phyloP scores from a whole-genome alignment of 1,140 invertebrate genomes.

The Papilio polytes region DNA sequence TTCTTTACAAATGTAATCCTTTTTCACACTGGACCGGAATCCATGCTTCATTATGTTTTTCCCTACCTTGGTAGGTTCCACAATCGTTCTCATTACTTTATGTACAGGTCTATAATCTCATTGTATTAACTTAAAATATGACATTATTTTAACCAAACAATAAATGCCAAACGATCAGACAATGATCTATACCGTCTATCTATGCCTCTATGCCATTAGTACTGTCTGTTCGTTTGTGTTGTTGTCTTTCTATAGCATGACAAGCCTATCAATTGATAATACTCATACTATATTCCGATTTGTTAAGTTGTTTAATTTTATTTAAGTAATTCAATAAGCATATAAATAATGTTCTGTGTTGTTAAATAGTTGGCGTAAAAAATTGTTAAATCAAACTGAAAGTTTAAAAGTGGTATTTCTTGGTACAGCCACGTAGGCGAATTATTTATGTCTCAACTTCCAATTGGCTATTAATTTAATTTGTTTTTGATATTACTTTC shows the following conservation, averaged over 20 bases:
- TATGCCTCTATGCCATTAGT: not conserved
- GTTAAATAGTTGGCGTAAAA: not conserved
- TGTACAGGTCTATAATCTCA: not conserved
- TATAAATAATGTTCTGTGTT: not conserved
- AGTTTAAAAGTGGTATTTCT: conserved; percentile 56
- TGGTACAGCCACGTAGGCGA: conserved; percentile 59
- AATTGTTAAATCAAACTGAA: conserved; percentile 44
- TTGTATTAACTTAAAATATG: not conserved
- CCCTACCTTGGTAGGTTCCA: too few relatives aligned
- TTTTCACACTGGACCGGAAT: too few relatives aligned
- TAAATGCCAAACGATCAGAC: not conserved
- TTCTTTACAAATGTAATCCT: too few relatives aligned
- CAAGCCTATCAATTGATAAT: conserved; percentile 13
- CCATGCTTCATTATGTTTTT: too few relatives aligned
- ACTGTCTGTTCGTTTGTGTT: not conserved
- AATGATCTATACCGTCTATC: not conserved
- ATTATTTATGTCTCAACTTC: conserved; percentile 60
- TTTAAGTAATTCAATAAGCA: too few relatives aligned
- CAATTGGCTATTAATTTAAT: conserved; percentile 64
- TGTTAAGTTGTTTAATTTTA: not conserved
- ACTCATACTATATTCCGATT: conserved; percentile 4
- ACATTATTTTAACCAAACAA: not conserved
- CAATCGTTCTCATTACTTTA: too few relatives aligned
- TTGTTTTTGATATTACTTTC: conserved; percentile 63
- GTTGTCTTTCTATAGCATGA: conserved; percentile 13